These are phyloP conservation scores for Spilogale gracilis DNA, from an alignment of 2,113 vertebrate species.

Conservation along the genomic window DNA sequence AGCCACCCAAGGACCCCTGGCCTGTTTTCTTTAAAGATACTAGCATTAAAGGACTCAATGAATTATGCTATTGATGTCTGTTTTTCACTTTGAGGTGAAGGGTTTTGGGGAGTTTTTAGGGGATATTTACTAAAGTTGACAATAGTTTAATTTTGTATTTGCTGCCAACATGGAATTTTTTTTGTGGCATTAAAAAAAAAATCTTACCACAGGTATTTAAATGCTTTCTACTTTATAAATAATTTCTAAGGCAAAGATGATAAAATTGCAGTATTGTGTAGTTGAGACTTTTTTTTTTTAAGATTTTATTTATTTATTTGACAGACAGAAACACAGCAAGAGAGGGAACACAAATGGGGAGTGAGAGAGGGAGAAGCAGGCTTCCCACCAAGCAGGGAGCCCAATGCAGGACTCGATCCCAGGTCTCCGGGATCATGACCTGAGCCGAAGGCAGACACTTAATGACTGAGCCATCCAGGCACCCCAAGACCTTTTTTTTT, in stretches of 20 bases:
- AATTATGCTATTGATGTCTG: constrained; percentile 12
- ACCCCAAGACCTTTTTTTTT: no score
- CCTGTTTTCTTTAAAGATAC: background rate
- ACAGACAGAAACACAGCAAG: no score
- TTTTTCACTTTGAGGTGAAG: background rate
- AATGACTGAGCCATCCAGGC: no score
- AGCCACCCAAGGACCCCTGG: background rate
- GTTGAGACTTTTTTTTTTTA: background rate
- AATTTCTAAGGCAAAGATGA: background rate
- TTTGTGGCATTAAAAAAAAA: background rate
- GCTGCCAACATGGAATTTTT: background rate
- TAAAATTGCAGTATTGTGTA: background rate
- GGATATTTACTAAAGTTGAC: background rate
- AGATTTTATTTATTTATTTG: no score
- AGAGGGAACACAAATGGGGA: no score
- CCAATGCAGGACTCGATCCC: no score
- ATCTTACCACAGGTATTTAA: constrained; percentile 28
- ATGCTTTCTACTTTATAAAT: background rate
- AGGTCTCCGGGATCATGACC: no score
- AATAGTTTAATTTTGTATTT: constrained; percentile 54
- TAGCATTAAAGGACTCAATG: background rate
- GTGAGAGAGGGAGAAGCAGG: no score
- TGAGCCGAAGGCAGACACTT: no score
- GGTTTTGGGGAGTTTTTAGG: background rate
- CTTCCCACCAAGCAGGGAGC: no score